Evolutionary conservation across 2,113 vertebrate species (phyloP), one percentile per base, ranked within the genome.

Genomic region (Onychostoma macrolepis): DNA sequence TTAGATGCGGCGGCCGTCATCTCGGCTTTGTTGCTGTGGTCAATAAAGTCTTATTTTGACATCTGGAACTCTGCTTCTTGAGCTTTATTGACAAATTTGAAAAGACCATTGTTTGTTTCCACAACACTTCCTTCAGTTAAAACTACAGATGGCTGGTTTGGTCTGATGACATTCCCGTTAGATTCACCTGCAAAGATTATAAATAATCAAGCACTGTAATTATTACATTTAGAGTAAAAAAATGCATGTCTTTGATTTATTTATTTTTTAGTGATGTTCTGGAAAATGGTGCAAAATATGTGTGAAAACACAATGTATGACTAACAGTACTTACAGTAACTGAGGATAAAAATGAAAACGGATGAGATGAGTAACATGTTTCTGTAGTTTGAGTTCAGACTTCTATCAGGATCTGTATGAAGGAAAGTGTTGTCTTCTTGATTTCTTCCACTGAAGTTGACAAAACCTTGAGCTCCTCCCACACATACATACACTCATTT

Each of bases 61-160:
- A n/a, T n/a, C n/a, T n/a, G n/a, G n/a, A n/a, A n/a, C n/a, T n/a
- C n/a, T n/a, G n/a, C n/a, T n/a, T n/a, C n/a, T n/a, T n/a, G n/a
- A n/a, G n/a, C n/a, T n/a, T n/a, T n/a, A n/a, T n/a, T n/a, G n/a
- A n/a, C n/a, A n/a, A n/a, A n/a, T n/a, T n/a, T n/a, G n/a, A n/a
- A n/a, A n/a, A n/a, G n/a, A n/a, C n/a, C n/a, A n/a, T n/a, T n/a
- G n/a, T n/a, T n/a, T 33, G 30, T 33, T n/a, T n/a, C n/a, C n/a
- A n/a, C n/a, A n/a, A n/a, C n/a, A n/a, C n/a, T n/a, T 77, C 76
- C 63, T 58, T 86, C 85, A 69, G 33, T 21, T 80, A 71, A 36
- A 86, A 28, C 48, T 80, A 8, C 6, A 69, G 48, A 58, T 6
- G 63, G 15, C 69, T 58, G 28, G 0, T 38, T 19, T 78, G 56